A percentile compares a stretch with the other conserved stretches of the same genome.
Conservation (phyloP, 2,797 vertebrate genomes). For the Eidolon dupreanum region DNA sequence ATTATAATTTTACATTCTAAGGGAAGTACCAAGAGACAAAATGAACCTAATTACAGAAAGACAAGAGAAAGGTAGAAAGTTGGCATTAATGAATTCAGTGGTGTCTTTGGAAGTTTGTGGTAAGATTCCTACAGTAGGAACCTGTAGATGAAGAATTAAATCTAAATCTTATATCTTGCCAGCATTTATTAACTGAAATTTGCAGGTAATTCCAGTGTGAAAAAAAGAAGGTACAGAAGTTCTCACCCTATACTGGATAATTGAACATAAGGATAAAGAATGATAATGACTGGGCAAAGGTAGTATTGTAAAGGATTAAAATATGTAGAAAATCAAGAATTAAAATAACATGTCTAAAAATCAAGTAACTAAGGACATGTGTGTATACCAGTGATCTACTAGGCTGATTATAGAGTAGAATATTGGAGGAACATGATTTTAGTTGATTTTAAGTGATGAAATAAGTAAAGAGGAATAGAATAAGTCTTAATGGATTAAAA, state of each 20-base stretch:
- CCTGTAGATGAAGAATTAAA: slow-evolving; percentile 44
- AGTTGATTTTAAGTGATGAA: slow-evolving; percentile 31
- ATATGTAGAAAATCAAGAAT: slow-evolving; percentile 3
- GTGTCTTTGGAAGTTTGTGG: slow-evolving; percentile 36
- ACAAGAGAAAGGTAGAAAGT: not conserved
- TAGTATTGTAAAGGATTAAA: not conserved
- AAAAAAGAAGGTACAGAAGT: not conserved
- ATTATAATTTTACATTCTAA: slow-evolving; percentile 55
- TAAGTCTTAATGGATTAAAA: slow-evolving; percentile 58
- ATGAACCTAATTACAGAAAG: not conserved
- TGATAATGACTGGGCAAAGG: slow-evolving; percentile 18
- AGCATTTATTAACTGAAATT: slow-evolving; percentile 40
- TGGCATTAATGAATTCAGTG: slow-evolving; percentile 45
- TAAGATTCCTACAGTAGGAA: not conserved
- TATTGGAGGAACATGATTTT: not conserved
- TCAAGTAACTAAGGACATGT: not conserved
- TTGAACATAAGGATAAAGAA: slow-evolving; percentile 42
- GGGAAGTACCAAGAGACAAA: not conserved
- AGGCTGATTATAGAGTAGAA: not conserved
- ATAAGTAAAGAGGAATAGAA: not conserved
- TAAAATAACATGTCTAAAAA: not conserved
- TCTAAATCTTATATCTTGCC: not conserved
- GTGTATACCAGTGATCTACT: not conserved
- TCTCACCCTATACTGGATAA: not conserved
- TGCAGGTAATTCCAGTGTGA: not conserved